Conservation (phyloP, 2,888 invertebrate genomes). For the Calliphora vomitoria region DNA sequence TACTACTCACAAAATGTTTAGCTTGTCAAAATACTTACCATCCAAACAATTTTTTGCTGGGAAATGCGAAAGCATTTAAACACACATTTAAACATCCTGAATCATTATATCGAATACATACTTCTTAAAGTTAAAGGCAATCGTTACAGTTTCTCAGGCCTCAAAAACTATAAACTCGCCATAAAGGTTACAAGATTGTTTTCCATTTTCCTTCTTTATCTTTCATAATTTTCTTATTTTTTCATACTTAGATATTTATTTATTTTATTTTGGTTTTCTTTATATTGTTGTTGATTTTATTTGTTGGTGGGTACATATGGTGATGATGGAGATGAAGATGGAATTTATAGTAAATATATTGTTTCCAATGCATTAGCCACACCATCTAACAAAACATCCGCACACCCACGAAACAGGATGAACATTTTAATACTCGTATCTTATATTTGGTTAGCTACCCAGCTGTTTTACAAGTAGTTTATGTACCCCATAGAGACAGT, state of each 20-base stretch:
- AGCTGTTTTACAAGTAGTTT: no score
- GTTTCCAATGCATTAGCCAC: slow-evolving; percentile 65
- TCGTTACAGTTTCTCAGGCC: slow-evolving; percentile 10
- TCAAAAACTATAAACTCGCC: slow-evolving; percentile 12
- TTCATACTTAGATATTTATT: neutral
- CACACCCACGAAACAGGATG: slow-evolving; percentile 60
- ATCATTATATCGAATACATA: neutral
- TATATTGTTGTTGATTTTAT: slow-evolving; percentile 14
- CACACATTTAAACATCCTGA: slow-evolving; percentile 7
- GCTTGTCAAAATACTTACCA: no score
- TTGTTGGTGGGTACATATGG: no score
- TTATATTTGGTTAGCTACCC: neutral
- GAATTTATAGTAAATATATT: slow-evolving; percentile 27
- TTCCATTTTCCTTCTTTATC: slow-evolving; percentile 2
- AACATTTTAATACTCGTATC: slow-evolving; percentile 33
- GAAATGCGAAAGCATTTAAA: neutral
- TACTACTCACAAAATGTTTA: no score
- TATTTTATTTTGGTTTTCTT: slow-evolving; percentile 14
- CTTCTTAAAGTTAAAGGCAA: neutral
- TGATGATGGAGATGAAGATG: neutral
- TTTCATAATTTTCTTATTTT: neutral
- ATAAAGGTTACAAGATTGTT: slow-evolving; percentile 23
- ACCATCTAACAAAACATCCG: slow-evolving; percentile 61
- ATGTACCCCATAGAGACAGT: no score
- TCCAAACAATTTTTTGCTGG: neutral